Evolutionary conservation across 2,797 vertebrate species (phyloP).

Genomic region (Diplodus sargus): DNA sequence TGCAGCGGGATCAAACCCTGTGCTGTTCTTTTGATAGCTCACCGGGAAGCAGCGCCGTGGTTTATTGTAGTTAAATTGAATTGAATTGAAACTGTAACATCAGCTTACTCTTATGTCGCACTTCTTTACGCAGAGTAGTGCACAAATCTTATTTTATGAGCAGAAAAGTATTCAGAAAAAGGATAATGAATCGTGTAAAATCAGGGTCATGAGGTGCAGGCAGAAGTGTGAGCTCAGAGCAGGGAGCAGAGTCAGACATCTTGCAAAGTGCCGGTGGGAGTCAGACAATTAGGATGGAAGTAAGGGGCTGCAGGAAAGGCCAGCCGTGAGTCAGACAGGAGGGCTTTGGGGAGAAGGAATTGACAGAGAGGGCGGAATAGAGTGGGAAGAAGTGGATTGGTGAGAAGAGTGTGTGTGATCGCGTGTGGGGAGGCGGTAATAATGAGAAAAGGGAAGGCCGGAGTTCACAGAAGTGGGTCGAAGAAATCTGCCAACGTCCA

Average conservation of each 20-base stretch:
- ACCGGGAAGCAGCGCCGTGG: not conserved
- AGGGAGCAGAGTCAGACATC: conserved; percentile 56
- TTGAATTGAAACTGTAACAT: conserved; percentile 14
- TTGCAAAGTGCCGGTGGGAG: conserved; percentile 69
- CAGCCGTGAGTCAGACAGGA: conserved; percentile 65
- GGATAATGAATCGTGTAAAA: conserved; percentile 42
- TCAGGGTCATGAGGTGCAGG: conserved; percentile 33
- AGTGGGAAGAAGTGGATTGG: conserved; percentile 64
- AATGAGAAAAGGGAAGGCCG: conserved; percentile 51
- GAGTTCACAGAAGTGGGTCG: conserved; percentile 21
- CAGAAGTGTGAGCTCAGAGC: conserved; percentile 33
- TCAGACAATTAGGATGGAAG: conserved; percentile 74
- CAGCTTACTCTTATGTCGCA: conserved; percentile 5
- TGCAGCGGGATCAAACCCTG: conserved; percentile 7
- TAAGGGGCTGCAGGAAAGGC: conserved; percentile 54
- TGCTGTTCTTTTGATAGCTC: conserved; percentile 25
- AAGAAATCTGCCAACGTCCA: conserved; percentile 13
- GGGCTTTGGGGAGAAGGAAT: conserved; percentile 61
- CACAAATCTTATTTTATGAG: conserved; percentile 8
- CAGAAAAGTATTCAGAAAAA: conserved; percentile 1
- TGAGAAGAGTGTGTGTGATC: conserved; percentile 42
- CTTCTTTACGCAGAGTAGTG: conserved; percentile 2
- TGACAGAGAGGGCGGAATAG: conserved; percentile 57
- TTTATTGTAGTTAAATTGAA: not conserved
- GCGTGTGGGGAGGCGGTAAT: conserved; percentile 30